Evolutionary conservation across 2,113 vertebrate genomes (phyloP), one percentile per base, ranked within the genome.

Genomic region (Pollachius pollachius): DNA sequence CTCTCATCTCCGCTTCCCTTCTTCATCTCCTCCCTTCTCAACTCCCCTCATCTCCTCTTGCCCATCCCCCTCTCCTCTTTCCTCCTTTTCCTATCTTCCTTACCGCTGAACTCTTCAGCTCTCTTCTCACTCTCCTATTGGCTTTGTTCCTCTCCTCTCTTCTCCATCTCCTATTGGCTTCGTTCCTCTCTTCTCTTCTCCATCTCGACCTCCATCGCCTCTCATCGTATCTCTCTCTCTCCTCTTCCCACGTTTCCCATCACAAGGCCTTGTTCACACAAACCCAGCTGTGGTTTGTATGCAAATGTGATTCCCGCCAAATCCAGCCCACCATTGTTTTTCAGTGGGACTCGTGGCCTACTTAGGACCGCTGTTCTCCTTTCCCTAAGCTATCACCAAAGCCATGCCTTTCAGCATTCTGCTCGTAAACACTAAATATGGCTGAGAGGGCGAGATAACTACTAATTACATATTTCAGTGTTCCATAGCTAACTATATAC

Each of bases 291-390:
- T 88, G 88, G 83, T 88, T 77, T 69, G 34, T 70, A 84, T 90
- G 84, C 77, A 86, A 84, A 86, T 87, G 65, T 63, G 73, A 74
- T 76, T 72, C 72, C 70, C 69, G 6, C 21, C 64, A 79, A 86
- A 74, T 79, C 75, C 71, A 69, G n/a, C 34, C 59, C 64, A 81
- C 73, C 75, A 65, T 74, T 74, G 74, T 76, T 68, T 77, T 70
- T 70, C 76, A 78, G 74, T 83, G 69, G 54, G 64, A n/a, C 19
- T 7, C 18, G 16, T 83, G 88, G 81, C 88, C 84, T 73, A 86
- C 69, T 81, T 82, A 60, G 56, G n/a, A 0, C 41, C 41, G 9
- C 60, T 19, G 54, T 64, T 78, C 75, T 72, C 19, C 72, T 19
- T 48, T 37, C 21, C 48, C 52, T 30, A 56, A 17, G 80, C 61